Evolutionary conservation across 2,797 vertebrate genomes (phyloP).

Genomic region (Falco naumanni): DNA sequence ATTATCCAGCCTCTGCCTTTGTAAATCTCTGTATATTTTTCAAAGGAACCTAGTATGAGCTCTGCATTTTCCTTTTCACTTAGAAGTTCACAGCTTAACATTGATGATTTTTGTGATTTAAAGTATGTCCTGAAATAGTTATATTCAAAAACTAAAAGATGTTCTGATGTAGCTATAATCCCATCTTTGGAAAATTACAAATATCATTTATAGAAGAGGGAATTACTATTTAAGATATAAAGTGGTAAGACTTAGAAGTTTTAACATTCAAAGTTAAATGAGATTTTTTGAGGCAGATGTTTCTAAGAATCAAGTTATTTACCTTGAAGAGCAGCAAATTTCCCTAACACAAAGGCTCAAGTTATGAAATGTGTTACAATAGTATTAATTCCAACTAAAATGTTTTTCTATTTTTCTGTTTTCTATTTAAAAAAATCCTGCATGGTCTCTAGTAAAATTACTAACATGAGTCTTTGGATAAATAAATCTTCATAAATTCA

Average conservation of each 20-base stretch:
- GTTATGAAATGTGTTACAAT: background rate
- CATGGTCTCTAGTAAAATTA: background rate
- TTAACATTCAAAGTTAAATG: background rate
- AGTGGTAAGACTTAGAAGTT: background rate
- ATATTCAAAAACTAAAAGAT: background rate
- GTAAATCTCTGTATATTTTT: background rate
- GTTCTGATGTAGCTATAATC: background rate
- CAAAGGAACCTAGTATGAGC: background rate
- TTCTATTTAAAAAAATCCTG: background rate
- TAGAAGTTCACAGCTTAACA: background rate
- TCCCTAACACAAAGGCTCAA: background rate
- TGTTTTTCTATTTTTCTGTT: background rate
- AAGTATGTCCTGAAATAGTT: background rate
- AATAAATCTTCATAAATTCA: background rate
- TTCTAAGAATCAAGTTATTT: background rate
- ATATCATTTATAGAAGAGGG: background rate
- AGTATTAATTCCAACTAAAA: background rate
- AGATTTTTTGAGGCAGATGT: background rate
- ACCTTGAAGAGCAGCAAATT: background rate
- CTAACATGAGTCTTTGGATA: background rate
- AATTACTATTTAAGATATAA: background rate
- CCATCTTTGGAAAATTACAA: background rate
- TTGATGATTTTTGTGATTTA: background rate
- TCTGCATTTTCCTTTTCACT: background rate
- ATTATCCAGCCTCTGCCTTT: background rate